Base-by-base conservation (phyloP, 2,113 vertebrate genomes). In the Edolisoma coerulescens region DNA sequence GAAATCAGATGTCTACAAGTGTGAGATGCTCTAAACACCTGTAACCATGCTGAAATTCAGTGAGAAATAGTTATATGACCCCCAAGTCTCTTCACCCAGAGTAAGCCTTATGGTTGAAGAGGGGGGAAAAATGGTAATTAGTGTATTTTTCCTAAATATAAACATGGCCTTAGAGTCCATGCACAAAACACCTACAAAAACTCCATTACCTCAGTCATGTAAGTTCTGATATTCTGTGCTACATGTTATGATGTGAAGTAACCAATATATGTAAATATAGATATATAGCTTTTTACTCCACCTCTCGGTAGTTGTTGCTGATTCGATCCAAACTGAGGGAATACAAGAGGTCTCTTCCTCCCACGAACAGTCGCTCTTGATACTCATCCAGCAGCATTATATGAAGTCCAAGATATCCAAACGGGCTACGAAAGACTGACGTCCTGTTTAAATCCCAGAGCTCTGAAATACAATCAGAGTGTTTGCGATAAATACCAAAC, bases 401-500 rank as follows among this genome's bases (percentile, higher is more conserved):
- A 53, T 98, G 98, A 50, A 99, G 98, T 94, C 99, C 99, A 84
- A 99, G 98, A 92, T 97, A 97, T 60, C 98, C 98, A 90, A 98
- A 98, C 2, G 98, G 98, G 37, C 98, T 98, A 73, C 98, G 98
- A 96, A 99, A 99, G 85, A 99, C 95, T 95, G 98, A 98, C 3
- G 99, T 99, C 96, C 99, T 98, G 98, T 99, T 99, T 96, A 99
- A 96, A 85, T 99, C 98, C 98, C 98, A 98, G 81, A 99, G 98
- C 95, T 99, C 99, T 99, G 98, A 97, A 98, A 98, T 11, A 86
- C 65, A 98, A 96, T 63, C 69, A 96, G 85, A 92, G 95, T 94
- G 80, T 33, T 37, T 0, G 11, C n/a, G 49, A 90, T 96, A 69
- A 97, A 96, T 77, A 94, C 59, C 77, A 68, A 90, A 91, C 18